Evolutionary conservation across 2,888 invertebrate species (phyloP), one percentile per base, ranked within the genome.

Genomic region (Chironomus tentans): DNA sequence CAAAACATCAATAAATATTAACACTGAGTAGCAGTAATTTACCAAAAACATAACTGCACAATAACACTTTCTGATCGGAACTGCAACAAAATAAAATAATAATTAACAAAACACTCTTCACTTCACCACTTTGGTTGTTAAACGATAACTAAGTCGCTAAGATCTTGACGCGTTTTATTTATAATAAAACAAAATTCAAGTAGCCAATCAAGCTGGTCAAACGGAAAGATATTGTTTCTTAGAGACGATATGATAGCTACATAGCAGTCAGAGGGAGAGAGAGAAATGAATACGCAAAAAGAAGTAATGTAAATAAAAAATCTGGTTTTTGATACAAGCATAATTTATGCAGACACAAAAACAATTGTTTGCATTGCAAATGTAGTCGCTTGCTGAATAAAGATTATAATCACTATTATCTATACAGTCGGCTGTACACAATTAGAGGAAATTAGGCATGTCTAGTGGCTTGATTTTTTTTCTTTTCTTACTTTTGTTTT

Each of bases 131-230:
- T 38, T 24, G 7, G 7, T 72, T 15, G 12, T 38, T 62, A 4
- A 24, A 50, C 61, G 62, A 72, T 61, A 38, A 72, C 56, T 72
- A 50, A 72, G 18, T 24, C 61, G 61, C 15, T 28, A 61, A 28
- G 18, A 61, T 21, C 28, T 38, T 38, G 18, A 38, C 62, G 72
- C 61, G 18, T 61, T 61, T 62, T 72, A 72, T 72, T 72, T 72
- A 72, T 72, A 72, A 72, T 61, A 18, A 61, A 72, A 62, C 50
- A 24, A 65, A 13, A 21, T 24, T 56, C 56, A 6, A 56, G 18
- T 15, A 21, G 21, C 18, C 21, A 24, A 65, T 65, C 22, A n/a
- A 56, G 62, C 18, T 71, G 21, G 28, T 62, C 72, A 72, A 72
- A 61, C 61, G 72, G 61, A 72, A 72, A 72, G 65, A 65, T 56